Conservation (phyloP, 2,888 invertebrate species). For the Sphaerophoria taeniata region DNA sequence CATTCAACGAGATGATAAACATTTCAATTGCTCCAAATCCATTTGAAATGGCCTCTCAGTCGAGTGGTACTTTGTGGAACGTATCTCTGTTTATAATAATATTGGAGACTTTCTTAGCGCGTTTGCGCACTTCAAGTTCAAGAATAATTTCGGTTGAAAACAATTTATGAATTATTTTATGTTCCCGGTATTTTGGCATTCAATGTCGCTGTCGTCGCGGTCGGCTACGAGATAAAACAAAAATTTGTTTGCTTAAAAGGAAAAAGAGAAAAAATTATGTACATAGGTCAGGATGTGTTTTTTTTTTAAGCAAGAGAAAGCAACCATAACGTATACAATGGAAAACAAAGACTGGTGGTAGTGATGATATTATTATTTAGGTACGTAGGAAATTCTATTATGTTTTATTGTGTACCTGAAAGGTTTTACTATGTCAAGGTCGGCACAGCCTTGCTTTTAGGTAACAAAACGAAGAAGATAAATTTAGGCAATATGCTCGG, state of each 20-base stretch:
- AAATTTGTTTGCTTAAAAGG: no score
- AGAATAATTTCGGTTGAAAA: conserved; percentile 24
- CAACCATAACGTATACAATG: no score
- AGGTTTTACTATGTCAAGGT: not conserved
- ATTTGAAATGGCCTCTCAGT: conserved; percentile 20
- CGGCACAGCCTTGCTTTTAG: not conserved
- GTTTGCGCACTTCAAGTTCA: conserved; percentile 26
- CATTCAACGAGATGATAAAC: conserved; percentile 65
- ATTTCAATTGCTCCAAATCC: no score
- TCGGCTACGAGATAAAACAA: no score
- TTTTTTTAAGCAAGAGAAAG: no score
- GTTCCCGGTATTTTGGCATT: conserved; percentile 37
- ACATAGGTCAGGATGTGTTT: no score
- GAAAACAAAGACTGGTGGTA: not conserved
- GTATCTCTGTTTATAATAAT: conserved; percentile 62
- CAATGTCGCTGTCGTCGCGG: not conserved
- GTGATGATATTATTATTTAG: no score
- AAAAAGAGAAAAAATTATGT: no score
- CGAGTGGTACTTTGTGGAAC: conserved; percentile 45
- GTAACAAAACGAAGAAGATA: not conserved
- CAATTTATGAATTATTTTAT: conserved; percentile 57
- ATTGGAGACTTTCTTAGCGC: conserved; percentile 64
- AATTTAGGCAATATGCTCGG: not conserved
- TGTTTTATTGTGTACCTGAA: not conserved
- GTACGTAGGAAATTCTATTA: not conserved